phyloP scores from a whole-genome alignment of 2,797 vertebrate species.

The Molothrus aeneus region DNA sequence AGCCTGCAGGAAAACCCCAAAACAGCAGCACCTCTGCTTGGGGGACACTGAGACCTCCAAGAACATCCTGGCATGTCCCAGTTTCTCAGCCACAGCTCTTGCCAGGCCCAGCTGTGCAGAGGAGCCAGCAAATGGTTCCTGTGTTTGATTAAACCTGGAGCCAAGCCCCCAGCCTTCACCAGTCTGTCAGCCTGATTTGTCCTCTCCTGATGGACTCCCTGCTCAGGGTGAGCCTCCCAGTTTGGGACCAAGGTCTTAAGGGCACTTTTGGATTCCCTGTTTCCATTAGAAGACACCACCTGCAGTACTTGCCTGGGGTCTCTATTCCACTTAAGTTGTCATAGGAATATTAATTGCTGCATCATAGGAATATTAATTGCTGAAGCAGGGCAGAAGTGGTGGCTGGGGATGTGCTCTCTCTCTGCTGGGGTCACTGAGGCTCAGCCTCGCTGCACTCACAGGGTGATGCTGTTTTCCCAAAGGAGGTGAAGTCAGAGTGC shows the following conservation, averaged over 20 bases:
- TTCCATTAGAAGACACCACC: background rate
- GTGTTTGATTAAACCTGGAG: background rate
- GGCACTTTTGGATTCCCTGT: background rate
- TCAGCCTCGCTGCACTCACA: rapidly evolving
- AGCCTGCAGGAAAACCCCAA: rapidly evolving
- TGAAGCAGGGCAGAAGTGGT: background rate
- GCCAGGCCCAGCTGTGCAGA: background rate
- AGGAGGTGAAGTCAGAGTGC: background rate
- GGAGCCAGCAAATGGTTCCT: background rate
- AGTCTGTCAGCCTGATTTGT: background rate
- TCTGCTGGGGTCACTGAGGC: background rate
- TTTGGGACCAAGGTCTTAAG: background rate
- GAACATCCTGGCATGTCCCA: rapidly evolving
- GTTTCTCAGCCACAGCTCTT: background rate
- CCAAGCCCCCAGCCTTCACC: background rate
- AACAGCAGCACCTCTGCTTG: background rate
- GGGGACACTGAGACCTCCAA: background rate
- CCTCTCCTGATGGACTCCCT: background rate
- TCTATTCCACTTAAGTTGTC: background rate
- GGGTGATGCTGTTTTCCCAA: background rate
- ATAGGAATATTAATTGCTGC: background rate
- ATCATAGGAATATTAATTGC: background rate
- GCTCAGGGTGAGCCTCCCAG: background rate
- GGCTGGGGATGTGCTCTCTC: background rate
- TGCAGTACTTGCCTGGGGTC: background rate